Evolutionary conservation across 2,797 vertebrate species (phyloP), one percentile per base, ranked within the genome.

Genomic region (Streptopelia turtur): DNA sequence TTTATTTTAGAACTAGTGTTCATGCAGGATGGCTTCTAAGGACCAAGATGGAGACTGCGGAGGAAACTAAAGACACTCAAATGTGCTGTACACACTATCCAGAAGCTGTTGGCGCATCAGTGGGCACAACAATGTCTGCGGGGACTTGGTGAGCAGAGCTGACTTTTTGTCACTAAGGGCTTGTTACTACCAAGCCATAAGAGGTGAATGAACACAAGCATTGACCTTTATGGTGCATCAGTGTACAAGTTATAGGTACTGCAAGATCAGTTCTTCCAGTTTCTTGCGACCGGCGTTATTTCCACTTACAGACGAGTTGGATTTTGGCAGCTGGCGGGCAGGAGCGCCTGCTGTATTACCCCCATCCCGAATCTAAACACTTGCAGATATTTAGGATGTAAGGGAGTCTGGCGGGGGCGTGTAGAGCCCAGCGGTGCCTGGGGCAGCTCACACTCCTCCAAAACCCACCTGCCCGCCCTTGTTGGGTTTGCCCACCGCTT

Each of bases 261-360:
- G n/a, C 31, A 47, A 20, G 30, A 43, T 24, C 0, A 23, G 28
- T 77, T 39, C 24, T 64, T 69, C 53, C 27, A 16, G 25, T 95
- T 93, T 76, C 88, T 91, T 94, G 92, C 0, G 68, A 90, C 88
- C 28, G 2, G 39, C 6, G 3, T 94, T 88, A 89, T 95, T 95
- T 95, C 93, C 81, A 79, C 83, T 94, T 89, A 91, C 77, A 92
- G 83, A 78, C 71, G 90, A 92, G 88, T 16, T 86, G 89, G 70
- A 72, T 89, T 94, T 95, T 83, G 81, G 92, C 92, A 92, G 90
- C 55, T 2, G 45, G 74, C 9, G 65, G 83, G 82, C 89, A 50
- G 39, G 39, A 23, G 13, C 18, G 37, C 24, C 17, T 59, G 60
- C 27, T 24, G 61, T n/a, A 27, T 57, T n/a, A 23, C 9, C 23